These are phyloP conservation scores for Euura lappo DNA, from an alignment of 1,140 invertebrate species.

Conservation along the genomic window DNA sequence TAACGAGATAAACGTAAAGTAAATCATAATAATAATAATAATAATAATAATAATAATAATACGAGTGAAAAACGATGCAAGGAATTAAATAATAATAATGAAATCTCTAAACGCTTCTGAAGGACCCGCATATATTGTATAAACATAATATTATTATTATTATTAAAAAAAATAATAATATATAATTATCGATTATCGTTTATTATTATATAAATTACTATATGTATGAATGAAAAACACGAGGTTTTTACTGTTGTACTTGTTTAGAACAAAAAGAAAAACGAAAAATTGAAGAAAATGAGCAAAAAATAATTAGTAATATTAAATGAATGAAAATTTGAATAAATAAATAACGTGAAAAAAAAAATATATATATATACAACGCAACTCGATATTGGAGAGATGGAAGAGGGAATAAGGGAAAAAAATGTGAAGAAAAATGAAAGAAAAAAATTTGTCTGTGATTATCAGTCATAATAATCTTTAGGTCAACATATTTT, in stretches of 20 bases:
- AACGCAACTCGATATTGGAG: conserved; percentile 3
- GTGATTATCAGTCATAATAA: conserved; percentile 62
- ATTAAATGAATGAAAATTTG: background rate
- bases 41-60: background rate
- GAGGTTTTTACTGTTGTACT: no score
- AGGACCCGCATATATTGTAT: background rate
- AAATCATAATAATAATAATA: no score
- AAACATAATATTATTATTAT: conserved; percentile 3
- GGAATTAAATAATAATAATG: background rate
- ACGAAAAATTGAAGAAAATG: background rate
- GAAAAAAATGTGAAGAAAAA: conserved; percentile 27
- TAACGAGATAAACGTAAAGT: no score
- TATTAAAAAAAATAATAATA: background rate
- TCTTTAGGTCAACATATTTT: conserved; percentile 61
- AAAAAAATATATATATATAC: background rate
- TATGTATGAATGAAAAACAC: no score
- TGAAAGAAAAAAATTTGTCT: conserved; percentile 55
- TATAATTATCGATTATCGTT: no score
- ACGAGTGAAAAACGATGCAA: no score
- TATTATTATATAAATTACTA: no score
- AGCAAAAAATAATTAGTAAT: background rate
- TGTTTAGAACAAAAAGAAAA: background rate
- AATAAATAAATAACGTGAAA: background rate
- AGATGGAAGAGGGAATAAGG: conserved; percentile 13
- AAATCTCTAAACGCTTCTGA: background rate